Base-by-base conservation (phyloP, 2,888 invertebrate species). In the Sinhomidia bicolor region DNA sequence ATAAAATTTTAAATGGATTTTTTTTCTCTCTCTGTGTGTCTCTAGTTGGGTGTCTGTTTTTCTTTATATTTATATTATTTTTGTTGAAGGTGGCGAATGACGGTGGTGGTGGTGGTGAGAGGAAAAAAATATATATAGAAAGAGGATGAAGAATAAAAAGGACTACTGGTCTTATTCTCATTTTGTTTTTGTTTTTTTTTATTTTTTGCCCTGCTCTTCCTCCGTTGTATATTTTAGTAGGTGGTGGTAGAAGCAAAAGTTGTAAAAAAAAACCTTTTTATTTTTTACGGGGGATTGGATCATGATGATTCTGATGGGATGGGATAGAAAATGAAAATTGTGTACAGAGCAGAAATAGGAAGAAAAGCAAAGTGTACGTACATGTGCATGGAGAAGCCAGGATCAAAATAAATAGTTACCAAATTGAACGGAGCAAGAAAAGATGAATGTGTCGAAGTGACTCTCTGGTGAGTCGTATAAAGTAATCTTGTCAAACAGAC, bases 381-480 rank as follows among this genome's bases (percentile, higher is more conserved):
- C 17, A 57, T 5, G n/a, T 51, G 2, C 9, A 9, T 3, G 14
- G 2, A 51, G n/a, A 9, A 14, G n/a, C 10, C 29, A n/a, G 32
- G 62, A 65, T 65, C 62, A 29, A 68, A 68, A 68, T 68, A 68
- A 68, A 68, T 68, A 68, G 41, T 68, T 68, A 68, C 68, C 41
- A 41, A 68, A 68, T 68, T 68, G 68, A 68, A 68, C 36, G 20
- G 17, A 68, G 41, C 10, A 26, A 41, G 41, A 68, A 41, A 68
- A 68, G 68, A 68, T 68, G 68, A 68, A 68, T 68, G 68, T 68
- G 68, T 68, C 68, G 68, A 68, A 57, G 84, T 60, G 74, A 47
- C 84, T 84, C 84, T 84, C 84, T 84, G 20, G 84, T 76, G 84
- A 76, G 76, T 60, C 74, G 60, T 84, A 68, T 41, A 68, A 68